Evolutionary conservation across 1,140 invertebrate species (phyloP).

Genomic region (Trachymyrmex septentrionalis): DNA sequence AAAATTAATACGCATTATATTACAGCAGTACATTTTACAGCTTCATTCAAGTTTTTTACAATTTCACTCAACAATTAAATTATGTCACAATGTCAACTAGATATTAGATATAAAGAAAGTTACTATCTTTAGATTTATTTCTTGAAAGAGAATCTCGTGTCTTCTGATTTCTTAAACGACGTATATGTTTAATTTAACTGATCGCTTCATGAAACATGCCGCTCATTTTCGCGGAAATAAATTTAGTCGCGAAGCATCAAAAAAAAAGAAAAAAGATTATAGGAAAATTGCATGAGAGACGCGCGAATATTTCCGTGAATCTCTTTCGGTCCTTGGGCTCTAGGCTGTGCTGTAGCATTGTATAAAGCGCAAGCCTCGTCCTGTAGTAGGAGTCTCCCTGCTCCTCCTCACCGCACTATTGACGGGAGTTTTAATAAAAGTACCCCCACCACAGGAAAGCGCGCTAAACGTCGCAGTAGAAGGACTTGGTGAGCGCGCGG

Average conservation of each 20-base stretch:
- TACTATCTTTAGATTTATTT: not conserved
- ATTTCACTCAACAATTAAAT: constrained; percentile 5
- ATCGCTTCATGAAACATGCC: constrained; percentile 7
- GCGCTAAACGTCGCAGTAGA: constrained; percentile 76
- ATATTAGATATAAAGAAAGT: not conserved
- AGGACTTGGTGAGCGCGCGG: constrained; percentile 73
- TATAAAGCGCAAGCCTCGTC: constrained; percentile 79
- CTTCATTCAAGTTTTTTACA: not conserved
- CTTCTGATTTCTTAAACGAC: not conserved
- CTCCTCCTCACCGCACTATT: constrained; percentile 78
- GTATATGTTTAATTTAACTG: constrained; percentile 14
- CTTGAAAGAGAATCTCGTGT: not conserved
- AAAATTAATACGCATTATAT: not conserved
- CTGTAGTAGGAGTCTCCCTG: constrained; percentile 75
- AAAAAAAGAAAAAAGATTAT: constrained; percentile 8
- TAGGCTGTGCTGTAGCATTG: constrained; percentile 77
- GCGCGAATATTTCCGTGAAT: constrained; percentile 43
- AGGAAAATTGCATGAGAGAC: constrained; percentile 50
- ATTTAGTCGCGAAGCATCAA: constrained; percentile 35
- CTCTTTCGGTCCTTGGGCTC: constrained; percentile 71
- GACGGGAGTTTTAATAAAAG: constrained; percentile 81
- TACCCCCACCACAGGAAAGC: constrained; percentile 76
- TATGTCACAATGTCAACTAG: not conserved
- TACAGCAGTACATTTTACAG: not conserved
- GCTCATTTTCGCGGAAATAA: constrained; percentile 34